phyloP scores from a whole-genome alignment of 2,888 invertebrate genomes.

The Eueremaeus valkanovi region DNA sequence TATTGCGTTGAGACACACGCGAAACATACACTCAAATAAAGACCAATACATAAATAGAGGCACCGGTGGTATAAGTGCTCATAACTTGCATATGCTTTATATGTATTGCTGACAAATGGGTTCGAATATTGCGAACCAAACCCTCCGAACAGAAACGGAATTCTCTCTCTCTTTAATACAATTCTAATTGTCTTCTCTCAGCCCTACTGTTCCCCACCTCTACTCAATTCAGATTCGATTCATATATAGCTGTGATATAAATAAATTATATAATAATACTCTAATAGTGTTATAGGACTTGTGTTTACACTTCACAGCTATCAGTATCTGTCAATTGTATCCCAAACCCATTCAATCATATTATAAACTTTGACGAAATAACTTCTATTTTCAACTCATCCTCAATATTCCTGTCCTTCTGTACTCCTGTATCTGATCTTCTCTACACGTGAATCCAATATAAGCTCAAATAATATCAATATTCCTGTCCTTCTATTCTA shows the following conservation, averaged over 20 bases:
- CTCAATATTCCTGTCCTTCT: no score
- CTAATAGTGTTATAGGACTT: background rate
- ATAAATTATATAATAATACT: constrained; percentile 20
- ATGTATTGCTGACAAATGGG: constrained; percentile 29
- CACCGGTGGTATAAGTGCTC: constrained; percentile 2
- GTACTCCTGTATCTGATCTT: no score
- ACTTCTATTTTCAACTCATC: background rate
- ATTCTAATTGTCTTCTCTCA: constrained; percentile 26
- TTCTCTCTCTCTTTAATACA: background rate
- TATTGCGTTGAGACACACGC: background rate
- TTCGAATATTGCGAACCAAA: constrained; percentile 4
- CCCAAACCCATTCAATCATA: background rate
- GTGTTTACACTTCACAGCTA: background rate
- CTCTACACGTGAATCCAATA: background rate
- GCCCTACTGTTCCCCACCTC: no score
- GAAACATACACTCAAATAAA: background rate
- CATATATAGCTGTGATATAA: constrained; percentile 16
- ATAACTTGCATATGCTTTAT: background rate
- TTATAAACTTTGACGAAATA: background rate
- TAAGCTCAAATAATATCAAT: background rate
- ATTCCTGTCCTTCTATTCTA: no score
- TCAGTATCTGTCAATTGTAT: background rate
- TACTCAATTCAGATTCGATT: background rate
- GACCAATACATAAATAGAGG: background rate
- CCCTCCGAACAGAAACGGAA: background rate